phyloP scores from a whole-genome alignment of 2,888 invertebrate species.

The Eristalis pertinax region DNA sequence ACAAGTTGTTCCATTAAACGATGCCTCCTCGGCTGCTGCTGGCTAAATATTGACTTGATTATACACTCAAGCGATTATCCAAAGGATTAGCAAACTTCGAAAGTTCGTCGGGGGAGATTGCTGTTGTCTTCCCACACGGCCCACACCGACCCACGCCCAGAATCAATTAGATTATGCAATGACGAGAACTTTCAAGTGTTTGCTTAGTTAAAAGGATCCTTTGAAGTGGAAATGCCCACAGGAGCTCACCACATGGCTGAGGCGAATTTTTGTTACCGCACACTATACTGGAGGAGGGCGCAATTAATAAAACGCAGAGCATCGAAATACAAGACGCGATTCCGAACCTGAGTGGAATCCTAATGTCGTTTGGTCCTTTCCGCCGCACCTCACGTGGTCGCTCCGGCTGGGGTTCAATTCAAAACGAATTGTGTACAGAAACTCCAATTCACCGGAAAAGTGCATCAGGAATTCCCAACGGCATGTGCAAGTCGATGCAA shows the following conservation, averaged over 20 bases:
- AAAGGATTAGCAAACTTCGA: constrained; percentile 25
- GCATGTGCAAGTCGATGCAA: constrained; percentile 45
- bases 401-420: constrained; percentile 33
- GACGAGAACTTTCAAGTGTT: constrained; percentile 23
- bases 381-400: constrained; percentile 35
- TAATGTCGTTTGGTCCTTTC: constrained; percentile 16
- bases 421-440: constrained; percentile 37
- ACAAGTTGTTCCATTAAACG: constrained; percentile 37
- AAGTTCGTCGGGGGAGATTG: not conserved
- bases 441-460: constrained; percentile 31
- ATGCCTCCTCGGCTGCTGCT: constrained; percentile 3
- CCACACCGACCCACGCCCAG: not conserved
- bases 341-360: constrained; percentile 39
- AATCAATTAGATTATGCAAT: constrained; percentile 29
- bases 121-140: not conserved
- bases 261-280: not conserved
- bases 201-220: constrained; percentile 23
- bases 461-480: constrained; percentile 24
- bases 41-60: constrained; percentile 25
- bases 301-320: not conserved
- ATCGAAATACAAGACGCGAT: not conserved
- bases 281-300: not conserved
- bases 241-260: not conserved
- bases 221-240: not conserved
- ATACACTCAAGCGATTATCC: constrained; percentile 42